Base-by-base conservation (phyloP, 2,113 vertebrate species). In the Eonycteris spelaea region DNA sequence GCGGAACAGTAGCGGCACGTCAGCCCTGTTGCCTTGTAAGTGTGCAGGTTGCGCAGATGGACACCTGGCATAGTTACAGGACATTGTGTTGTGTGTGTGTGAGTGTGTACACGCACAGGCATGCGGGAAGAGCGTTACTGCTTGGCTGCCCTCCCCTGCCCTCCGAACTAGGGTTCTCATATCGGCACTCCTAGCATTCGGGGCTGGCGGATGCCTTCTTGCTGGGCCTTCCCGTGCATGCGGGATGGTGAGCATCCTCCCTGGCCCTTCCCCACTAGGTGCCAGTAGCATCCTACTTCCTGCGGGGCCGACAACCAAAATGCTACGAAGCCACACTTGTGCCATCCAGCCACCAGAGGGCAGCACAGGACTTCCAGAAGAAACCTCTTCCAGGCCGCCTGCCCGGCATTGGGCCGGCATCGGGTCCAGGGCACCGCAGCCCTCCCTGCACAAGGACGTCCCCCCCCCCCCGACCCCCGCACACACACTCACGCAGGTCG, bases 41-140 rank as follows among this genome's bases (percentile, higher is more conserved):
- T 65, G 38, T 98, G 99, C 80, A 98, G 75, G 28, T 98, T 99
- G 53, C 24, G 79, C 86, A 99, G 3, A 11, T 98, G 98, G 84
- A 98, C 98, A 3, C 97, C 98, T 98, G 18, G 9, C 84, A 75
- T 19, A 7, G 33, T 13, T 15, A 68, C 43, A 86, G 75, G 92
- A 13, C 26, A 0, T 22, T 45, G 40, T 3, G 40, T 6, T 45
- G 9, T 7, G 43, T 45, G 43, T 45, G 40, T 6, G 40, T 40
- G 40, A 4, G 40, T 40, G 40, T 40, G 6, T 40, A 40, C 45
- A 45, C 45, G 10, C 45, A 48, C 45, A 48, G 10, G 12, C 45
- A 10, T 0, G 1, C 28, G 71, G 86, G 15, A 80, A 35, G 3
- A 7, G 13, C 0, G 6, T 0, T 11, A 2, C 35, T 0, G 43